A percentile compares a stretch with the other conserved stretches of the same genome.
These are phyloP conservation scores for Ectemnius lituratus DNA, from an alignment of 2,888 invertebrate species.

Conservation along the genomic window DNA sequence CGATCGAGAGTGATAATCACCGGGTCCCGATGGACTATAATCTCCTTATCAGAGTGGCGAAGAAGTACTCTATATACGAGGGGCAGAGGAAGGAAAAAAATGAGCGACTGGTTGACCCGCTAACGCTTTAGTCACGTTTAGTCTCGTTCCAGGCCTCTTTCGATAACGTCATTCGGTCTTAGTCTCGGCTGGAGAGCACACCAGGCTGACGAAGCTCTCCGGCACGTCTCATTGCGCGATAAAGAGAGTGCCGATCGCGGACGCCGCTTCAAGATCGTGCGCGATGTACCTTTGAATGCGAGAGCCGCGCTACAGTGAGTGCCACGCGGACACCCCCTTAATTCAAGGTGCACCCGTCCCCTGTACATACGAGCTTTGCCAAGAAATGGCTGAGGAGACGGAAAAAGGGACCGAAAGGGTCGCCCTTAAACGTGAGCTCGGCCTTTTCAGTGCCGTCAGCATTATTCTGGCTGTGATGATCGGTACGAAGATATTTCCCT, in stretches of 20 bases:
- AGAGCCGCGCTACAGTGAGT: constrained; percentile 11
- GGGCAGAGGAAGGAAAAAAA: constrained; percentile 29
- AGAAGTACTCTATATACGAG: constrained; percentile 14
- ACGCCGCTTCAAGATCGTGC: constrained; percentile 10
- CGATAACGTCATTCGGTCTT: constrained; percentile 57
- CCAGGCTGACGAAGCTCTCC: constrained; percentile 28
- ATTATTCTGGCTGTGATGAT: constrained; percentile 94
- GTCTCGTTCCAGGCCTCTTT: constrained; percentile 53
- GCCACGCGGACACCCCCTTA: constrained; percentile 10
- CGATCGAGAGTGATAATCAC: too few species aligned
- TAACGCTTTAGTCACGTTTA: constrained; percentile 55
- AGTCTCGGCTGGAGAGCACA: constrained; percentile 32
- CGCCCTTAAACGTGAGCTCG: constrained; percentile 86
- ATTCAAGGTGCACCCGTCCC: background rate
- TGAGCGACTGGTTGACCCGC: constrained; percentile 47
- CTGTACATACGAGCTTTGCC: background rate
- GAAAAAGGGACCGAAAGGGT: constrained; percentile 70
- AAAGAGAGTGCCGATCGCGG: constrained; percentile 36
- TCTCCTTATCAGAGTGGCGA: constrained; percentile 46
- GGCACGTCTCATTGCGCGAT: constrained; percentile 26
- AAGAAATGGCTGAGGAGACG: constrained; percentile 40
- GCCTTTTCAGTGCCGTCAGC: constrained; percentile 89
- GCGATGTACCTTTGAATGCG: constrained; percentile 46
- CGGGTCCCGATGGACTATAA: background rate
- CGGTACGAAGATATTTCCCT: constrained; percentile 78